Percentiles rank a stretch among this genome's conserved stretches.
phyloP scores from a whole-genome alignment of 1,140 invertebrate species.

The Brachionus paranguensis region DNA sequence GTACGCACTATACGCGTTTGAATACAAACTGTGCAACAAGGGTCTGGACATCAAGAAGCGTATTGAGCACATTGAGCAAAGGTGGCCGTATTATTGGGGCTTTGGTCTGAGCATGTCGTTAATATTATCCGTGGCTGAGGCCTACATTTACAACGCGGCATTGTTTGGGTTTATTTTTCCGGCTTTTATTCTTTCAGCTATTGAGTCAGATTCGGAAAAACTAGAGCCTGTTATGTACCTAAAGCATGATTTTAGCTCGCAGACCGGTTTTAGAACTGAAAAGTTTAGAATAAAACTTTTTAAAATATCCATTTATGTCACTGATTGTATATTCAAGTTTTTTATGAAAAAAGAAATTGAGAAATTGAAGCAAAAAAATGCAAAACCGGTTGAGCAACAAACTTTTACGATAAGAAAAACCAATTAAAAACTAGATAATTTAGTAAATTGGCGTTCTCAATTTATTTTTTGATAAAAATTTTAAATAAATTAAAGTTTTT shows the following conservation, averaged over 20 bases:
- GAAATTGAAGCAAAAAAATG: not conserved
- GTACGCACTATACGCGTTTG: constrained; percentile 31
- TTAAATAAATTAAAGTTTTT: not conserved
- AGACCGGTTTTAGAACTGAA: not conserved
- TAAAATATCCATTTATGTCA: constrained; percentile 30
- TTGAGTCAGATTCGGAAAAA: constrained; percentile 27
- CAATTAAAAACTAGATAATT: not conserved
- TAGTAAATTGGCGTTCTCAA: not conserved
- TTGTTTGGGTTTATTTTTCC: constrained; percentile 33
- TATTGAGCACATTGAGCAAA: constrained; percentile 26
- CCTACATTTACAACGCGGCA: constrained; percentile 36
- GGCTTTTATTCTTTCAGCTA: constrained; percentile 27
- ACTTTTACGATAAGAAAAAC: constrained; percentile 35
- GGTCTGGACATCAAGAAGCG: constrained; percentile 19
- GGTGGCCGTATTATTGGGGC: constrained; percentile 36
- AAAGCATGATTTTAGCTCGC: not conserved
- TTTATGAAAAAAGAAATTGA: not conserved
- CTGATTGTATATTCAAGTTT: constrained; percentile 20
- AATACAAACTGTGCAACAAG: constrained; percentile 37
- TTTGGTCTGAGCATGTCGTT: constrained; percentile 27
- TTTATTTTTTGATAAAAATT: not conserved
- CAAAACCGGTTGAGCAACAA: not conserved
- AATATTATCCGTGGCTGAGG: not conserved
- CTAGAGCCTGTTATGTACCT: not conserved
- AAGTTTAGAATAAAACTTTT: not conserved